Conservation (phyloP, 2,888 invertebrate species). For the Amphiduros pacificus region DNA sequence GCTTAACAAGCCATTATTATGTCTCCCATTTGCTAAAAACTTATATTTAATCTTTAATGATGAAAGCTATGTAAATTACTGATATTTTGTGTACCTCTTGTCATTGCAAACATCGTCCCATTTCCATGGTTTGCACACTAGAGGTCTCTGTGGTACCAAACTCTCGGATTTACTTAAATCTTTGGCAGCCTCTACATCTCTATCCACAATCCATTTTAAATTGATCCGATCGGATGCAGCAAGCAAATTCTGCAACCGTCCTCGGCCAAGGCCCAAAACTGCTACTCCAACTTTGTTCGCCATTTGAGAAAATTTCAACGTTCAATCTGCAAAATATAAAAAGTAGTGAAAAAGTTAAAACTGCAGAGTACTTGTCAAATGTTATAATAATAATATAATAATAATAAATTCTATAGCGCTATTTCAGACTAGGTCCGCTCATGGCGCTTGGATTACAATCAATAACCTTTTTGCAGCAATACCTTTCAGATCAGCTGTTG, state of each 20-base stretch:
- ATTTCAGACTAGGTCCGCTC: no score
- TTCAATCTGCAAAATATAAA: no score
- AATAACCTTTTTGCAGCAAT: no score
- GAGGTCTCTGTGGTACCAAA: background rate
- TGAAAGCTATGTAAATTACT: no score
- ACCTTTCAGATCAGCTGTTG: no score
- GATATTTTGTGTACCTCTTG: no score
- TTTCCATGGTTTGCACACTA: background rate
- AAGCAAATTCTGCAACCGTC: background rate
- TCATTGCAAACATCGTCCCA: conserved; percentile 10
- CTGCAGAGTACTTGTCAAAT: no score
- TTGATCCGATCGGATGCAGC: background rate
- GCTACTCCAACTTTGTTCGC: background rate
- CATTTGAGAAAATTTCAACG: no score
- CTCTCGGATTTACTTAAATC: background rate
- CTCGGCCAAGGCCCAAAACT: background rate
- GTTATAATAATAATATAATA: no score
- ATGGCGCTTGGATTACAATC: no score
- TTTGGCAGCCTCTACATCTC: background rate
- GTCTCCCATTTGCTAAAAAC: background rate
- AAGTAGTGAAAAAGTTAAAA: no score
- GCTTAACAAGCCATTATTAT: background rate
- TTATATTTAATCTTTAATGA: background rate
- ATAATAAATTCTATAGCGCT: no score
- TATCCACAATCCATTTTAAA: conserved; percentile 1